Base-by-base conservation (phyloP, 2,113 vertebrate species). In the Arothron firmamentum region DNA sequence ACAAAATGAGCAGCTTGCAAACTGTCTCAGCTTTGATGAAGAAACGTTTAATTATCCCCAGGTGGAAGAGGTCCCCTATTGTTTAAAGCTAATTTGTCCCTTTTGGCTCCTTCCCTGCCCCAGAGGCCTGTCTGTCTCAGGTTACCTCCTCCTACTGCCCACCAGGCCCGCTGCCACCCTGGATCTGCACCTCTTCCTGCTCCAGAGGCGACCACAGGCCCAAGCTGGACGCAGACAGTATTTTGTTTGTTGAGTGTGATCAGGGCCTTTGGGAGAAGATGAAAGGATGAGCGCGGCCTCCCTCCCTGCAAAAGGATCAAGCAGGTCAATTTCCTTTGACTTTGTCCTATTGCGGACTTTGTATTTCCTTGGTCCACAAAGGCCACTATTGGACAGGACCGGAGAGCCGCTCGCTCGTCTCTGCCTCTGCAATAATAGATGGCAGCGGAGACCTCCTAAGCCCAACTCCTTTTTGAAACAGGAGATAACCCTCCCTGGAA, bases 1-100 rank as follows among this genome's bases (percentile, higher is more conserved):
- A 93, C 93, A 93, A 88, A 91, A 92, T 46, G 91, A 95, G 92
- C 94, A 93, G 93, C 93, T 95, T 93, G 93, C 91, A 92, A 93
- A 93, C 93, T 93, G 93, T 90, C 88, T 83, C 87, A 83, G 19
- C 94, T 96, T 94, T 95, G 93, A 95, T 93, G 92, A 91, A 92
- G 92, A 86, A 92, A 89, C 90, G 88, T 92, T 94, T 95, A 94
- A 96, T 95, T 95, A 94, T 91, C 88, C 92, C 86, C 87, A 75
- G 84, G 90, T 91, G 93, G 93, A 95, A 93, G 90, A 93, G 88
- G 93, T 94, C 90, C 88, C 86, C 87, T 90, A 88, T 94, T 94
- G 93, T 94, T 88, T 92, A 79, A 90, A 88, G 87, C 90, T 92
- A 91, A 92, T 92, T 92, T 92, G 89, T 91, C 89, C 86, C 88